Conservation (phyloP, 1,140 invertebrate species). For the Neoseiulus cucumeris region DNA sequence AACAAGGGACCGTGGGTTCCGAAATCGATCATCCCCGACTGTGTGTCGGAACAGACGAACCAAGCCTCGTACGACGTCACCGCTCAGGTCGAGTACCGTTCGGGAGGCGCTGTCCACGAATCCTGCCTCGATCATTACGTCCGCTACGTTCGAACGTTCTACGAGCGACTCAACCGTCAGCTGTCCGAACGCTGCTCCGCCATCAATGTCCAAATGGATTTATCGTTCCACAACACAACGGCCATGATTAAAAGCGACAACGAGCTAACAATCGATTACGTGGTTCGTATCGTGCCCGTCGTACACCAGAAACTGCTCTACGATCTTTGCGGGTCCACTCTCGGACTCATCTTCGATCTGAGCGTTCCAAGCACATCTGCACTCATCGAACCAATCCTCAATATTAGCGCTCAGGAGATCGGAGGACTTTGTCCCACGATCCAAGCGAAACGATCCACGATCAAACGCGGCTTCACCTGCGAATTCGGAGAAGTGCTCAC, state of each 20-base stretch:
- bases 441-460: conserved; percentile 65
- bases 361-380: conserved; percentile 74
- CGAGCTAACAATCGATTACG: conserved; percentile 44
- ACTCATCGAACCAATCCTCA: conserved; percentile 68
- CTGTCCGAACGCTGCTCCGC: conserved; percentile 76
- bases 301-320: conserved; percentile 71
- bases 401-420: conserved; percentile 49
- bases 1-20: conserved; percentile 52
- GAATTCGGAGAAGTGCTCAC: conserved; percentile 66
- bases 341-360: conserved; percentile 79
- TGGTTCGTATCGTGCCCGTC: conserved; percentile 63
- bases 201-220: conserved; percentile 83
- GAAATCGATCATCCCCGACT: conserved; percentile 67
- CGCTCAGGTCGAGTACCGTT: conserved; percentile 64
- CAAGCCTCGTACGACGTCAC: conserved; percentile 80
- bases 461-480: conserved; percentile 71
- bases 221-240: conserved; percentile 60
- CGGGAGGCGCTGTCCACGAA: conserved; percentile 61
- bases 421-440: conserved; percentile 69
- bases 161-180: conserved; percentile 51
- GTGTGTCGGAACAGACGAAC: conserved; percentile 77
- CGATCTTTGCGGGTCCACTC: conserved; percentile 75
- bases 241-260: conserved; percentile 30
- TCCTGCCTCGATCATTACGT: conserved; percentile 67
- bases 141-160: conserved; percentile 57